Evolutionary conservation across 1,140 invertebrate genomes (phyloP), one percentile per base, ranked within the genome.

Genomic region (Palaemon carinicauda): DNA sequence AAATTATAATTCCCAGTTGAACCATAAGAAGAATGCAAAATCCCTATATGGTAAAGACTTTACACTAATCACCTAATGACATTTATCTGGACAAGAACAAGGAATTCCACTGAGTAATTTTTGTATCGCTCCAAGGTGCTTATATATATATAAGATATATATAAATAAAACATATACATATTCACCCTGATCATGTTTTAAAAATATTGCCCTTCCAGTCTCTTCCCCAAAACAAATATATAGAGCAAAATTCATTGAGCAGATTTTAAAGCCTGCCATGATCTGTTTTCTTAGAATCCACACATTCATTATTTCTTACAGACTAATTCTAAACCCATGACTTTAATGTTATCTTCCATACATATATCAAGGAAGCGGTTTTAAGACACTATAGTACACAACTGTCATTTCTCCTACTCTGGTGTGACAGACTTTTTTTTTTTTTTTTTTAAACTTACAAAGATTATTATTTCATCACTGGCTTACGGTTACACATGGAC

Each of bases 61-160:
- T 83, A 75, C 52, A 69, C 24, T 31, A 24, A 27, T 69, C 17
- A 69, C 65, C 52, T 50, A 80, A 69, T 31, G 54, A 41, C 41
- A 53, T 86, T 71, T 80, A 86, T 80, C 71, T 86, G 84, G 84
- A 86, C 84, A 86, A 86, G 71, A 52, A 86, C 80, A 78, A 86
- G 33, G 54, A 60, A 69, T 79, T 86, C 84, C 84, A 86, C 84
- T 86, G 84, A 86, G 84, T 86, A 78, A 77, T 86, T 80, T 86
- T 86, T 80, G 77, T 80, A 86, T 71, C 71, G 75, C 80, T 80
- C 80, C 65, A 41, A 86, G 84, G 84, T 80, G 84, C 84, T 86
- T 86, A 73, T 75, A 86, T 86, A 86, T 86, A 86, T 86, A 69
- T 75, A 86, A 71, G 56, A 73, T 79, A 85, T 86, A 86, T 86